Base-by-base conservation (phyloP, 2,888 invertebrate species). In the Beris morrisii region DNA sequence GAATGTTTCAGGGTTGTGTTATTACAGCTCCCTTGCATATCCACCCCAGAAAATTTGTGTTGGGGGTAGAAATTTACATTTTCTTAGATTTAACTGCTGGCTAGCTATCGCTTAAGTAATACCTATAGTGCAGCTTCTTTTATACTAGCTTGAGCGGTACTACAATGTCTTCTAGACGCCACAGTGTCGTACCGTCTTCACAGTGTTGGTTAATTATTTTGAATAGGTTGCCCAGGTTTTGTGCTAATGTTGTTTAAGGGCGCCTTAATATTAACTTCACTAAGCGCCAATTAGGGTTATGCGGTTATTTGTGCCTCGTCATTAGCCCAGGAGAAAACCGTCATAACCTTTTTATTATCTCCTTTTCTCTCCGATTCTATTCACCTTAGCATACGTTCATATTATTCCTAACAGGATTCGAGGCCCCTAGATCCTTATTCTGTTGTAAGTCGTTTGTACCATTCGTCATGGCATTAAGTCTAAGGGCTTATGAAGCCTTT, bases 261-360 rank as follows among this genome's bases (percentile, higher is more conserved):
- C n/a, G 15, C n/a, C 32, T 30, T 55, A 31, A 22, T 55, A 55
- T 55, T 55, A 55, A 55, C 55, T 55, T 55, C 38, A 5, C 55
- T 55, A 55, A 55, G 55, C 55, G 55, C 38, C 55, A 55, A 55
- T 55, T 55, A 55, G 38, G 55, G 30, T 55, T 55, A 55, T 55
- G 55, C 55, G 55, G 55, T 55, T 55, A 32, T 55, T 55, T 32
- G 32, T 55, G 55, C 55, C 55, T 32, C 38, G 32, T 55, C 55
- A 55, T 55, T 55, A 31, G 55, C 38, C 11, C 55, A 9, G 22
- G 32, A 55, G 31, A n/a, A 30, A 55, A 55, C 55, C 32, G 55
- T 32, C 55, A 32, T 55, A 55, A 55, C 38, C 55, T 55, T 55
- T 55, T 55, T 32, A 30, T 12, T 55, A 22, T 32, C 32, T 38